Evolutionary conservation across 2,113 vertebrate genomes (phyloP), one percentile per base, ranked within the genome.

Genomic region (Sorex araneus): DNA sequence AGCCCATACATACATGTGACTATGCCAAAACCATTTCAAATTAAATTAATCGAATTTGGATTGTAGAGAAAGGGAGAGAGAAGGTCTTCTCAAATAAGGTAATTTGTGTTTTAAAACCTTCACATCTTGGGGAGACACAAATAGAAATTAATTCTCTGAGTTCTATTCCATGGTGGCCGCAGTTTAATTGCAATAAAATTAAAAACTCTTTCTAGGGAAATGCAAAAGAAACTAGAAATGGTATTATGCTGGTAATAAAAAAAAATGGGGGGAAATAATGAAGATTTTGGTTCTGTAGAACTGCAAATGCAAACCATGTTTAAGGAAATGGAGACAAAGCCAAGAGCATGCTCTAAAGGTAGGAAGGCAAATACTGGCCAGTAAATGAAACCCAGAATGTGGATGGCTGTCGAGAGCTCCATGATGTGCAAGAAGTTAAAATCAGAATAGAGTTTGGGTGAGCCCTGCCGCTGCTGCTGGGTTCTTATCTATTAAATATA

Each of bases 361-460:
- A 90, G 30, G 83, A n/a, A 95, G 40, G 81, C 57, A 91, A 92
- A 63, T 77, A 81, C 70, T 94, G 23, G 92, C 87, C 92, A 93
- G 91, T 93, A 66, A 75, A 85, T 60, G 83, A 90, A 95, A 84
- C 25, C 89, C 47, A 54, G 30, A 94, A 47, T 16, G 28, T 27
- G 74, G 69, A 89, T 63, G 57, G n/a, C 63, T 82, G 83, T 12
- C 79, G 83, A 43, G 11, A 28, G 18, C 84, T 87, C 21, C 54
- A 54, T 43, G 57, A 87, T 83, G 19, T 0, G 40, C 45, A 60
- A 8, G 18, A 82, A 84, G 25, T 8, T 8, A 23, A 12, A 54
- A 70, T 60, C 79, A 70, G 75, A 73, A 36, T 1, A 16, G 6
- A 32, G 2, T 75, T 23, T 79, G 32, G 21, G 3, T 76, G 27